Evolutionary conservation across 1,140 invertebrate genomes (phyloP).

Genomic region (Patella vulgata): DNA sequence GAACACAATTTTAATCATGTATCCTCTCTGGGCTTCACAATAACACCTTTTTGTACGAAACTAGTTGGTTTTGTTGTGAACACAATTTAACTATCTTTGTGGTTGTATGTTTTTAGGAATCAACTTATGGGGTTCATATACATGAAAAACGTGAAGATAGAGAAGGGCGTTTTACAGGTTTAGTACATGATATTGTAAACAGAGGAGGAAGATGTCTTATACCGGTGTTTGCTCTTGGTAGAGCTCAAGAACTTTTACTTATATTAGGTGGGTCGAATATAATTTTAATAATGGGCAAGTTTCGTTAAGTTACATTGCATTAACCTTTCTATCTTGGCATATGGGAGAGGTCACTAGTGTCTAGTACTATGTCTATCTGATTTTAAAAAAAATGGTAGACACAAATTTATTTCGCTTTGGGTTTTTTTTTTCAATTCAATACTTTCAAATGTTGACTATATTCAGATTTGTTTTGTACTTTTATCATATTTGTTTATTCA

Average conservation of each 20-base stretch:
- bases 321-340: neutral
- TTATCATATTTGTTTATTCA: too few relatives aligned
- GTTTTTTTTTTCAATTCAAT: too few relatives aligned
- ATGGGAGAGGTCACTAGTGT: neutral
- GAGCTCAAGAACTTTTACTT: constrained; percentile 95
- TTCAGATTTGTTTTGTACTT: too few relatives aligned
- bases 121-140: constrained; percentile 99
- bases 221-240: constrained; percentile 97
- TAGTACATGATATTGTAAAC: constrained; percentile 95
- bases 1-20: too few relatives aligned
- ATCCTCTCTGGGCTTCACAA: too few relatives aligned
- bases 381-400: too few relatives aligned
- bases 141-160: constrained; percentile 98
- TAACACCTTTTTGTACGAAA: too few relatives aligned
- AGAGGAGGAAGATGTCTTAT: constrained; percentile 97
- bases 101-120: too few relatives aligned
- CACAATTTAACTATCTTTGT: too few relatives aligned
- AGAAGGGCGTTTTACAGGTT: constrained; percentile 91
- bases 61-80: too few relatives aligned
- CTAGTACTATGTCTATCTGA: neutral
- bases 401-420: too few relatives aligned
- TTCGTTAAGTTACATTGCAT: neutral
- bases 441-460: too few relatives aligned
- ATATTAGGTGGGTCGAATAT: constrained; percentile 79
- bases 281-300: neutral